Conservation (phyloP, 2,888 invertebrate genomes). For the Notodonta ziczac region DNA sequence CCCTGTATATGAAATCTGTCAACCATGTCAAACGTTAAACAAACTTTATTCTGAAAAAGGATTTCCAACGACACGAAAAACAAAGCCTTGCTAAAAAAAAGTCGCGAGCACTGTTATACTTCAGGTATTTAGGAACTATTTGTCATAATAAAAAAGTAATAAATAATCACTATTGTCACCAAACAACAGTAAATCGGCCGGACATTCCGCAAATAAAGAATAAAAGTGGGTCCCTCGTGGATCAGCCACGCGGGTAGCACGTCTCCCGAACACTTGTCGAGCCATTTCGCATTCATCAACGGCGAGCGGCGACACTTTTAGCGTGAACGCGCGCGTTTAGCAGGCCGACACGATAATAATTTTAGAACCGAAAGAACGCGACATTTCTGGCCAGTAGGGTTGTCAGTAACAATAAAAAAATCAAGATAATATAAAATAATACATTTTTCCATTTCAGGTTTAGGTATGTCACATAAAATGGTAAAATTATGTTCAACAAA, state of each 20-base stretch:
- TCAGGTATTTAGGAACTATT: no score
- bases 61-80: no score
- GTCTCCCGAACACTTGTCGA: slow-evolving; percentile 49
- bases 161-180: no score
- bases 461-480: not conserved
- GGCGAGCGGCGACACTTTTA: slow-evolving; percentile 65
- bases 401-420: not conserved
- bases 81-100: no score
- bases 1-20: no score
- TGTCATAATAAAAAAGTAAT: no score
- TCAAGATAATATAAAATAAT: not conserved
- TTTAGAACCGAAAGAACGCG: slow-evolving; percentile 41
- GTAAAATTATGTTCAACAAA: no score
- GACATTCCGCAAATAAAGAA: slow-evolving; percentile 2
- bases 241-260: slow-evolving; percentile 10
- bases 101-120: no score
- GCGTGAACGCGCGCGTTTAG: slow-evolving; percentile 56
- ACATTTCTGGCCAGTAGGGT: slow-evolving; percentile 22
- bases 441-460: not conserved
- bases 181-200: not conserved
- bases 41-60: no score
- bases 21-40: no score
- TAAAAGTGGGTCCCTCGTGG: slow-evolving; percentile 5
- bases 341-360: slow-evolving; percentile 50
- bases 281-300: slow-evolving; percentile 60